phyloP scores from a whole-genome alignment of 2,113 vertebrate genomes.

The Oncorhynchus masou region DNA sequence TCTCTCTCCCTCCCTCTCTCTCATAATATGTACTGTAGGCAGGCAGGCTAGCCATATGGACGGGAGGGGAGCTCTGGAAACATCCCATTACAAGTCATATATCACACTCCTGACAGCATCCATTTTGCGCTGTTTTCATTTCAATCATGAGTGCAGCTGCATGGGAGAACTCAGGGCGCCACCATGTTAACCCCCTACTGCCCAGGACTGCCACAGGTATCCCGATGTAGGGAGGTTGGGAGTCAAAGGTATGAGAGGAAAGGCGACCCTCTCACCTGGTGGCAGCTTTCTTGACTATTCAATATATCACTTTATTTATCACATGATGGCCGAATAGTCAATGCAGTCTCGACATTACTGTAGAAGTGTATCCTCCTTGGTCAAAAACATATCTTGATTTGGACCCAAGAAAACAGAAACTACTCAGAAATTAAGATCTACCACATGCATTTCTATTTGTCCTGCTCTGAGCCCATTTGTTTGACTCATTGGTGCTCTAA shows the following conservation, averaged over 20 bases:
- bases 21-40: constrained; percentile 72
- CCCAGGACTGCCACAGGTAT: background rate
- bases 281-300: too few species aligned
- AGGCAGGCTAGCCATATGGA: constrained; percentile 86
- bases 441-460: constrained; percentile 14
- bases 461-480: background rate
- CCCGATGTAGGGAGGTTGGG: background rate
- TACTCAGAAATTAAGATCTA: background rate
- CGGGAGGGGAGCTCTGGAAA: constrained; percentile 84
- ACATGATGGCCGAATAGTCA: too few species aligned
- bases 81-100: constrained; percentile 90
- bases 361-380: constrained; percentile 40
- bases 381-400: background rate
- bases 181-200: background rate
- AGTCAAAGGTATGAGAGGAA: too few species aligned
- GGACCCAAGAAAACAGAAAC: background rate
- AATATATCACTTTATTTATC: too few species aligned
- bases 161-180: constrained; percentile 44
- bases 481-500: constrained; percentile 12
- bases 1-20: constrained; percentile 21
- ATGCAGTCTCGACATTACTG: too few species aligned
- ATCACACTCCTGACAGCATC: constrained; percentile 71
- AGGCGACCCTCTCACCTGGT: constrained; percentile 18
- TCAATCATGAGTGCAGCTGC: constrained; percentile 91
- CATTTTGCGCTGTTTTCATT: constrained; percentile 91